Conservation (phyloP, 2,888 invertebrate genomes). For the Aphidius colemani region DNA sequence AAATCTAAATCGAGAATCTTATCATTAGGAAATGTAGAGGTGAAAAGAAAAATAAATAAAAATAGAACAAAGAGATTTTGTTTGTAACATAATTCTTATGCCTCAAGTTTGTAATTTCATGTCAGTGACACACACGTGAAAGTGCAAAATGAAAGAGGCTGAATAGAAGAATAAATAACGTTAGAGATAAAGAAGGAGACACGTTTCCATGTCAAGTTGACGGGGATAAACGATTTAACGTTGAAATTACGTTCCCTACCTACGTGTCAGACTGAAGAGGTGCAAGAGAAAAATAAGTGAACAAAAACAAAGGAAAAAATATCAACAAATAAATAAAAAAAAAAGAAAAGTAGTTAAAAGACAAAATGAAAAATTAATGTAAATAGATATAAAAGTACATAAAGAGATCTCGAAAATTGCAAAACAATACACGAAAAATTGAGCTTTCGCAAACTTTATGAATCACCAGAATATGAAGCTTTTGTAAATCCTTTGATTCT, state of each 20-base stretch:
- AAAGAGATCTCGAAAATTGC: constrained; percentile 19
- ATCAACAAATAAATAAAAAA: too few relatives aligned
- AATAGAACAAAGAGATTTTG: too few relatives aligned
- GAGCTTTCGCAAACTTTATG: background rate
- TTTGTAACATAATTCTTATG: constrained; percentile 16
- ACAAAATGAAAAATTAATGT: background rate
- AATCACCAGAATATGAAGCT: background rate
- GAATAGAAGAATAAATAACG: constrained; percentile 17
- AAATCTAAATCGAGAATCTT: background rate
- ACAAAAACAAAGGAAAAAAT: too few relatives aligned
- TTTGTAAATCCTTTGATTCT: constrained; percentile 1
- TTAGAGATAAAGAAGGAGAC: constrained; percentile 21
- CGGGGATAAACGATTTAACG: constrained; percentile 25
- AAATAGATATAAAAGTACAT: background rate
- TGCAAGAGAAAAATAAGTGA: constrained; percentile 5
- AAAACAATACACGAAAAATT: constrained; percentile 16
- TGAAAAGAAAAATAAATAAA: background rate
- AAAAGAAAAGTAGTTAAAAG: too few relatives aligned
- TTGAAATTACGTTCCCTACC: constrained; percentile 22
- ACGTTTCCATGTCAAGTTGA: constrained; percentile 24
- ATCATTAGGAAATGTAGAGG: background rate
- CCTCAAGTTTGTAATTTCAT: constrained; percentile 14
- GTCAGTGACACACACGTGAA: constrained; percentile 12
- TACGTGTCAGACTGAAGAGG: constrained; percentile 19
- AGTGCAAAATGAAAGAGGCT: constrained; percentile 15